These are phyloP conservation scores for Cladopsammia gracilis DNA, from an alignment of 64 coral and sea anemone species.

Conservation along the genomic window DNA sequence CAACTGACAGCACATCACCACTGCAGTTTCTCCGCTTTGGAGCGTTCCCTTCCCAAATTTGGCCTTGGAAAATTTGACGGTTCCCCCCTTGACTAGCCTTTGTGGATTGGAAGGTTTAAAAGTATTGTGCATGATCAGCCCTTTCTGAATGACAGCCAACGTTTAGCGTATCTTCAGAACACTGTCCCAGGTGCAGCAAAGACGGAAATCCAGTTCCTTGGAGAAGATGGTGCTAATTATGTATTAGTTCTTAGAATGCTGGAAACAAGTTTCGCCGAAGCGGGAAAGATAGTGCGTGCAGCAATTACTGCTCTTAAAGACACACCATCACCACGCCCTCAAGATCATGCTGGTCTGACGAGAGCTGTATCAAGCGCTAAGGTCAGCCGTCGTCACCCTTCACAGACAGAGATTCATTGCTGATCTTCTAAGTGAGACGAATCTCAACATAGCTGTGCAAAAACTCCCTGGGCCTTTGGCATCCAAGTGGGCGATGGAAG, in stretches of 20 bases:
- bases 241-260: conserved; percentile 29
- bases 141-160: conserved; percentile 56
- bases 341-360: conserved; percentile 38
- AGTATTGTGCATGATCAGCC: conserved; percentile 51
- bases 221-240: conserved; percentile 50
- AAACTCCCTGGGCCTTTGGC: conserved; percentile 50
- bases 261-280: conserved; percentile 37
- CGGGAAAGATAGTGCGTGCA: conserved; percentile 58
- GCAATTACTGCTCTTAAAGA: conserved; percentile 40
- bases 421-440: conserved; percentile 66
- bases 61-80: conserved; percentile 45
- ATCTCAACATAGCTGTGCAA: conserved; percentile 50
- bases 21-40: conserved; percentile 19
- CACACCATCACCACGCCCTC: conserved; percentile 19
- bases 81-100: conserved; percentile 21
- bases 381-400: conserved; percentile 38
- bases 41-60: conserved; percentile 45
- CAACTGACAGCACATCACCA: background rate
- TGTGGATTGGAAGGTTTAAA: conserved; percentile 67
- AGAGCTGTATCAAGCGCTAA: conserved; percentile 30
- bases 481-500: conserved; percentile 71
- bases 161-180: conserved; percentile 27
- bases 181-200: conserved; percentile 14
- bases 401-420: conserved; percentile 64
- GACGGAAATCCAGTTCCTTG: conserved; percentile 50